Base-by-base conservation (phyloP, 2,797 vertebrate species). In the Myiotriccus ornatus region DNA sequence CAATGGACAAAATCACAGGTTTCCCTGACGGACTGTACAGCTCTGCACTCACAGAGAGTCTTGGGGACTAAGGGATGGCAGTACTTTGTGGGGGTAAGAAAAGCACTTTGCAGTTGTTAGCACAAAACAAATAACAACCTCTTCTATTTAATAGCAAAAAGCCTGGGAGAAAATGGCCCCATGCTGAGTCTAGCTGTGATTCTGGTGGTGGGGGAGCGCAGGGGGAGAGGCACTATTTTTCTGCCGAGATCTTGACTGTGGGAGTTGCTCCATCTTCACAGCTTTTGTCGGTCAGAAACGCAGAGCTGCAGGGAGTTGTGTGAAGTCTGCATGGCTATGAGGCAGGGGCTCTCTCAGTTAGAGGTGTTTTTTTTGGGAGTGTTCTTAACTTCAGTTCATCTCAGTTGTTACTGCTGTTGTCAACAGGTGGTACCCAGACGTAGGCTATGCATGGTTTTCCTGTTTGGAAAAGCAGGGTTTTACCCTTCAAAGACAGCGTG, bases 1-100 rank as follows among this genome's bases (percentile, higher is more conserved):
- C 84, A 77, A 49, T 65, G 74, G 43, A 34, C 41, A 74, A 87
- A 95, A 93, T 84, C 70, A 59, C 39, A 76, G 67, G 37, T 87
- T 91, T 79, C 30, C 28, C 39, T 79, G 39, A 25, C 3, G 12
- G 19, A 44, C 25, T 2, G 2, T 49, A 16, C 34, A 0, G 1
- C 59, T 89, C 67, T 3, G 4, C 8, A 9, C 44, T 74, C 84
- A 70, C 13, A 89, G 22, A 34, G 88, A 56, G 30, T 44, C 65
- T 62, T 6, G 2, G 7, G 37, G 39, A 43, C 50, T 50, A 39
- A 92, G 35, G 37, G 28, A 46, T 13, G 16, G 35, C 43, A 44
- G 28, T 76, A 47, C 78, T 96, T 84, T 65, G 32, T 1, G 0
- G 22, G 43, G 11, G 10, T 10, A 2, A 7, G 24, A 32, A 44